These are phyloP conservation scores for Drosophila pandora DNA, from an alignment of 1,140 invertebrate species.

Conservation along the genomic window DNA sequence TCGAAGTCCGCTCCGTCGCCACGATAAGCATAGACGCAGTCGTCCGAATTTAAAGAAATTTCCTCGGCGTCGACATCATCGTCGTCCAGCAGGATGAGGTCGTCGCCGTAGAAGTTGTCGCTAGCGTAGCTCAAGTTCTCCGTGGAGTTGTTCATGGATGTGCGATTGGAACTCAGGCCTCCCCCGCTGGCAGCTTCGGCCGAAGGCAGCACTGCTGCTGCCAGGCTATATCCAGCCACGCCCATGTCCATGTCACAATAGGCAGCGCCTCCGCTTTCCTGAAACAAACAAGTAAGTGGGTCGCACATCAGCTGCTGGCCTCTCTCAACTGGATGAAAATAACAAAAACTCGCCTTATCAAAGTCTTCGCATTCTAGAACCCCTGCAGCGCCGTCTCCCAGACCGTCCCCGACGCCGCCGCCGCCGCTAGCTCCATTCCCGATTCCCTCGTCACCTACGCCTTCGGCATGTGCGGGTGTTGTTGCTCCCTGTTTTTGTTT, in stretches of 20 bases:
- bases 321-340: constrained; percentile 16
- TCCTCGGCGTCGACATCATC: constrained; percentile 75
- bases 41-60: constrained; percentile 77
- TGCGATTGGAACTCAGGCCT: constrained; percentile 69
- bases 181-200: constrained; percentile 51
- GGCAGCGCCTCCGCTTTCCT: constrained; percentile 35
- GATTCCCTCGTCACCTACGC: constrained; percentile 36
- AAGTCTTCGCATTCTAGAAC: constrained; percentile 23
- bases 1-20: constrained; percentile 75
- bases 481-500: constrained; percentile 69
- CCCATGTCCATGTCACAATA: constrained; percentile 59
- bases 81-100: constrained; percentile 72
- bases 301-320: neutral
- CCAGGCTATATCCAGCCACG: constrained; percentile 17
- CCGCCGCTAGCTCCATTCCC: constrained; percentile 14
- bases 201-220: constrained; percentile 58
- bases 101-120: constrained; percentile 77
- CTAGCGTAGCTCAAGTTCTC: constrained; percentile 78
- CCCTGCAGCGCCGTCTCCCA: constrained; percentile 27
- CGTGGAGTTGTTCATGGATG: constrained; percentile 79
- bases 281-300: constrained; percentile 2
- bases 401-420: neutral
- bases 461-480: constrained; percentile 34
- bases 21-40: constrained; percentile 81
- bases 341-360: constrained; percentile 66